Evolutionary conservation across 2,797 vertebrate genomes (phyloP).

Genomic region (Momotus momota): DNA sequence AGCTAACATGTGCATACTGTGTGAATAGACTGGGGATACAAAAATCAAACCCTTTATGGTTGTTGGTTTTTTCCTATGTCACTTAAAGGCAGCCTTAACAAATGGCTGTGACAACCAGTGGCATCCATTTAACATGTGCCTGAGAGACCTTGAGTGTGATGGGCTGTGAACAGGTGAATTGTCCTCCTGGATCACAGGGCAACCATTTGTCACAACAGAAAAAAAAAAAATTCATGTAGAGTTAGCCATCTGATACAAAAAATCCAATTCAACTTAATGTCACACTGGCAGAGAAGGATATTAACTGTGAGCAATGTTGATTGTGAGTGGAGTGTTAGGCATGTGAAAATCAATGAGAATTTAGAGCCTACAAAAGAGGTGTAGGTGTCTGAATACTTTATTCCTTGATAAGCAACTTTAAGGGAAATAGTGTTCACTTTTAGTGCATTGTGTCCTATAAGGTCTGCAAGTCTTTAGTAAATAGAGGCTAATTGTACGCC

Average conservation of each 20-base stretch:
- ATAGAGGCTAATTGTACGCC: background rate
- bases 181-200: background rate
- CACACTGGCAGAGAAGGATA: background rate
- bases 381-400: background rate
- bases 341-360: background rate
- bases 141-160: background rate
- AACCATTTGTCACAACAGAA: background rate
- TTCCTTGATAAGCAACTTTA: background rate
- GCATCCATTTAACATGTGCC: background rate
- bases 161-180: background rate
- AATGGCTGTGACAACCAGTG: background rate
- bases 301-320: background rate
- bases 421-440: background rate
- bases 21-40: background rate
- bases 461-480: background rate
- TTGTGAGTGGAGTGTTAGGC: background rate
- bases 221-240: background rate
- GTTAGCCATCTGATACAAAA: background rate
- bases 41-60: accelerated
- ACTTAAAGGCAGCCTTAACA: background rate
- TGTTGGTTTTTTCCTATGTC: background rate
- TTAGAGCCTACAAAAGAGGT: background rate
- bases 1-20: background rate
- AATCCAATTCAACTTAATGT: background rate
- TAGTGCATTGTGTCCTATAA: background rate